Conservation (phyloP, 2,888 invertebrate genomes). For the Caenorhabditis virilis region DNA sequence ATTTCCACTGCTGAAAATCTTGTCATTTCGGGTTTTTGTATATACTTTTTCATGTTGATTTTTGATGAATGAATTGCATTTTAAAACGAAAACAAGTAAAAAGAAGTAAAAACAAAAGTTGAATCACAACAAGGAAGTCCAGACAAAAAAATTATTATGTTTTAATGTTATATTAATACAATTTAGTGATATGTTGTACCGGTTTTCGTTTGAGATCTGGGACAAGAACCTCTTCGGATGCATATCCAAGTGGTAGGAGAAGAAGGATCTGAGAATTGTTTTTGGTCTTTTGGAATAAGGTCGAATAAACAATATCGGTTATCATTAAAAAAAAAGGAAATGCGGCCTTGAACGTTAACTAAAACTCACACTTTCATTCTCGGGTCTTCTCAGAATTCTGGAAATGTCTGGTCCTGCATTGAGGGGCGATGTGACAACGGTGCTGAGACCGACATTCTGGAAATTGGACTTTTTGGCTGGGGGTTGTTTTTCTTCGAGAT, state of each 20-base stretch:
- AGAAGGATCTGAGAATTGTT: constrained; percentile 76
- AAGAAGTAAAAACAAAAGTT: too few relatives aligned
- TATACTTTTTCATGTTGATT: too few relatives aligned
- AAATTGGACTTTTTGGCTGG: too few relatives aligned
- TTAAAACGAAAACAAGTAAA: too few relatives aligned
- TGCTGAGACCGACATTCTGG: constrained; percentile 83
- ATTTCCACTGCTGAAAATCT: too few relatives aligned
- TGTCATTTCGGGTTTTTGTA: too few relatives aligned
- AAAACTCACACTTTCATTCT: constrained; percentile 76
- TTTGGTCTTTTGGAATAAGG: not conserved
- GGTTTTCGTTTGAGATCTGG: constrained; percentile 61
- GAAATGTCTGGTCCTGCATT: constrained; percentile 85
- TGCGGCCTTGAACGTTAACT: not conserved
- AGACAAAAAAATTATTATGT: too few relatives aligned
- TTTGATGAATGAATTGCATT: too few relatives aligned
- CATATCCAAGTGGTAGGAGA: constrained; percentile 85
- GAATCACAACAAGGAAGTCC: too few relatives aligned
- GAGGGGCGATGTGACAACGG: constrained; percentile 86
- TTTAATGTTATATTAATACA: too few relatives aligned
- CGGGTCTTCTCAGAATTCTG: constrained; percentile 79
- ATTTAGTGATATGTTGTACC: constrained; percentile 62
- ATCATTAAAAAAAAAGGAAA: constrained; percentile 1
- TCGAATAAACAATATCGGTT: not conserved
- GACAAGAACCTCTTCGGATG: constrained; percentile 72
- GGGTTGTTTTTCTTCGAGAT: too few relatives aligned